Evolutionary conservation across 2,113 vertebrate genomes (phyloP).

Genomic region (Hiodon tergisus): DNA sequence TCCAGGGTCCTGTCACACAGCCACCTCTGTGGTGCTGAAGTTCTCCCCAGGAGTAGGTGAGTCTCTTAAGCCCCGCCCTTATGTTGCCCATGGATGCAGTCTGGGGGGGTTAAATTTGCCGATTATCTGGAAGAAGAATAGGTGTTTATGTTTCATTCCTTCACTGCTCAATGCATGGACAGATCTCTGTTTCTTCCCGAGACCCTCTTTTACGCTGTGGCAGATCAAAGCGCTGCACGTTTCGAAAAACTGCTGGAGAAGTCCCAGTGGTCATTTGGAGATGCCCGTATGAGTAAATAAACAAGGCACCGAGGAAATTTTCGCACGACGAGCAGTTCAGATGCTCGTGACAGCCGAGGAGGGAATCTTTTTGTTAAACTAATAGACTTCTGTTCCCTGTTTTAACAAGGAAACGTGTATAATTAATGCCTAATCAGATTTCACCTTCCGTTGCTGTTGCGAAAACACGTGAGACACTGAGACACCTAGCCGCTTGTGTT

Average conservation of each 20-base stretch:
- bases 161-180: not conserved
- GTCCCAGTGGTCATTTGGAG: constrained; percentile 47
- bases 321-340: constrained; percentile 31
- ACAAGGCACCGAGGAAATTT: constrained; percentile 30
- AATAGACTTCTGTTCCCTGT: constrained; percentile 32
- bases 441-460: constrained; percentile 28
- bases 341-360: constrained; percentile 27
- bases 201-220: constrained; percentile 10
- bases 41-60: too few relatives aligned
- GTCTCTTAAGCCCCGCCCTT: too few relatives aligned
- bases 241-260: constrained; percentile 39
- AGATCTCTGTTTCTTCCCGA: constrained; percentile 29
- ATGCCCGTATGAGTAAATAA: constrained; percentile 31
- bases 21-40: too few relatives aligned
- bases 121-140: too few relatives aligned
- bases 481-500: not conserved
- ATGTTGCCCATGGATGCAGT: too few relatives aligned
- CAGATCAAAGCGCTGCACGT: constrained; percentile 40
- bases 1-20: too few relatives aligned
- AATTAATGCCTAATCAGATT: constrained; percentile 44
- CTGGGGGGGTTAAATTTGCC: too few relatives aligned
- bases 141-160: too few relatives aligned
- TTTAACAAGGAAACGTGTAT: constrained; percentile 42
- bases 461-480: not conserved
- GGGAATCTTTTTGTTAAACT: constrained; percentile 44